phyloP scores from a whole-genome alignment of 1,140 invertebrate genomes.

The Bathynomus jamesi region DNA sequence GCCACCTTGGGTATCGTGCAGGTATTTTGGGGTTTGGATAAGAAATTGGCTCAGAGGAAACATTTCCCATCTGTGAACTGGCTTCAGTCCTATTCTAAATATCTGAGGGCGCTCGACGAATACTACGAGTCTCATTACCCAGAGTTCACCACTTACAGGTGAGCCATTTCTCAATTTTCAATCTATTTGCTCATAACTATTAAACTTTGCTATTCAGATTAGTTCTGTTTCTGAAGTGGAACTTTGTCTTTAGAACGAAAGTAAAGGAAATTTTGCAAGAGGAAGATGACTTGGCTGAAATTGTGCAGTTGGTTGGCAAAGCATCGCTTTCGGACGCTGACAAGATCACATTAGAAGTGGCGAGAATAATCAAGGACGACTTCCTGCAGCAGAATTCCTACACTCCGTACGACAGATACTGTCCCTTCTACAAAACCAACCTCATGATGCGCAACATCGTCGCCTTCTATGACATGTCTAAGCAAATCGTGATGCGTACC shows the following conservation, averaged over 20 bases:
- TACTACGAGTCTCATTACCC: constrained; percentile 98
- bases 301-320: constrained; percentile 98
- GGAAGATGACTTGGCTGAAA: constrained; percentile 99
- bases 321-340: constrained; percentile 96
- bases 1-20: constrained; percentile 99
- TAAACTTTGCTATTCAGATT: too few species aligned
- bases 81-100: constrained; percentile 99
- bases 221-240: background rate
- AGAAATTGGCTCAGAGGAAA: constrained; percentile 97
- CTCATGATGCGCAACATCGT: constrained; percentile 99
- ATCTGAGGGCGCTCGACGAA: constrained; percentile 94
- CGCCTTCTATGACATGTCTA: constrained; percentile 94
- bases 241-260: constrained; percentile 61
- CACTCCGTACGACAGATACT: constrained; percentile 93
- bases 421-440: constrained; percentile 99
- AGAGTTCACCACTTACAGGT: constrained; percentile 83
- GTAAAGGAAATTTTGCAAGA: constrained; percentile 97
- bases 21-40: constrained; percentile 87
- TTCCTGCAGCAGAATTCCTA: constrained; percentile 98
- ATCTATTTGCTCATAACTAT: background rate
- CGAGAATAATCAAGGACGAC: constrained; percentile 97
- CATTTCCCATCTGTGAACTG: constrained; percentile 99
- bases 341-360: constrained; percentile 98
- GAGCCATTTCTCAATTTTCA: constrained; percentile 33
- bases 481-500: constrained; percentile 94